Evolutionary conservation across 2,113 vertebrate species (phyloP), one percentile per base, ranked within the genome.

Genomic region (Solenodon paradoxus): DNA sequence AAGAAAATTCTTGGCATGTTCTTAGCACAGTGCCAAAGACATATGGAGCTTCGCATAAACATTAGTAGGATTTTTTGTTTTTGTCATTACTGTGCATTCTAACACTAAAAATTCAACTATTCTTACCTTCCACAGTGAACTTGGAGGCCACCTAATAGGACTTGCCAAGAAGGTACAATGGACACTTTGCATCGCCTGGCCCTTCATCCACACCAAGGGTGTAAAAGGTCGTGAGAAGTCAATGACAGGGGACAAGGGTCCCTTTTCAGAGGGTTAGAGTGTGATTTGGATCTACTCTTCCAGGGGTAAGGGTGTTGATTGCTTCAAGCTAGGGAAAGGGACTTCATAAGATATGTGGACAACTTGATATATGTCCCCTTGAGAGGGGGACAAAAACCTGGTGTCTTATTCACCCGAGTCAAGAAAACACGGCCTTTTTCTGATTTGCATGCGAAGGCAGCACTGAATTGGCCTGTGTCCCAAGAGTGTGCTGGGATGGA

Each of bases 401-500:
- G 10, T 53, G 7, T 84, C 64, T 84, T 3, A 20, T 26, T 53
- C 55, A 11, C n/a, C 11, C n/a, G n/a, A n/a, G n/a, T n/a, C n/a
- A n/a, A n/a, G n/a, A n/a, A n/a, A n/a, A n/a, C n/a, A n/a, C n/a
- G n/a, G n/a, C n/a, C n/a, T n/a, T n/a, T n/a, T n/a, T n/a, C n/a
- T n/a, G n/a, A n/a, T n/a, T n/a, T n/a, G n/a, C n/a, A n/a, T n/a
- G n/a, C n/a, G n/a, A n/a, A n/a, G 4, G 16, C 20, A 16, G 7
- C 2, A 16, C 38, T 4, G 2, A 15, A 42, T 13, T 13, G 66
- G 47, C 30, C 55, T 47, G 13, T 4, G 5, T 59, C 55, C 17
- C 2, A 3, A 55, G 40, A 30, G 26, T 26, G 45, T 28, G 0
- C 0, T 30, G n/a, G 26, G 1, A 15, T 26, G 51, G 61, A 55